Evolutionary conservation across 2,888 invertebrate species (phyloP).

Genomic region (Hydriomena furcata): DNA sequence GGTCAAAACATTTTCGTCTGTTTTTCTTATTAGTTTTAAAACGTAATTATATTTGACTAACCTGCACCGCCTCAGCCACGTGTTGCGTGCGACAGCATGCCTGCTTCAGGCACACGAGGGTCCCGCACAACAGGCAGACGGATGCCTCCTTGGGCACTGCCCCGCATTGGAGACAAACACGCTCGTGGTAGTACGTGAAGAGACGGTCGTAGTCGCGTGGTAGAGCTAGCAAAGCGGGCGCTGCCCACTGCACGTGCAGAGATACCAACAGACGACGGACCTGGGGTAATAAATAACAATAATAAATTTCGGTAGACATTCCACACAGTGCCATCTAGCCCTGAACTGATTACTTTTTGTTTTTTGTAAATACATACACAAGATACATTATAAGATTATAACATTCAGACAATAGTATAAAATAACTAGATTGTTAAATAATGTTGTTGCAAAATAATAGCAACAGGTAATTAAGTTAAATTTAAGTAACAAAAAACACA

Average conservation of each 20-base stretch:
- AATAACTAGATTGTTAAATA: too few relatives aligned
- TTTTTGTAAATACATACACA: too few relatives aligned
- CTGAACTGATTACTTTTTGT: too few relatives aligned
- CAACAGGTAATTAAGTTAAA: too few relatives aligned
- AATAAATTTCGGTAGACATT: background rate
- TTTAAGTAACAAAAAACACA: too few relatives aligned
- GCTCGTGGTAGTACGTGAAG: conserved; percentile 94
- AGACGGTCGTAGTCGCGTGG: conserved; percentile 95
- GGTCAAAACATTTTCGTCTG: too few relatives aligned
- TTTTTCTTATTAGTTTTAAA: too few relatives aligned
- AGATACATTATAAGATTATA: too few relatives aligned
- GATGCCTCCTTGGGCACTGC: conserved; percentile 93
- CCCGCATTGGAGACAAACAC: conserved; percentile 94
- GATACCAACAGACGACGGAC: conserved; percentile 87
- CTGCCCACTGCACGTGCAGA: conserved; percentile 91
- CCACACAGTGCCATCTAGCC: too few relatives aligned
- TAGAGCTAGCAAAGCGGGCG: conserved; percentile 92
- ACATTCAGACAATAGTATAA: too few relatives aligned
- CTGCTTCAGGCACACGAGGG: conserved; percentile 95
- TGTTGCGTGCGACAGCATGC: conserved; percentile 93
- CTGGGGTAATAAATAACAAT: conserved; percentile 35
- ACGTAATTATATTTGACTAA: conserved; percentile 18
- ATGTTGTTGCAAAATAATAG: too few relatives aligned
- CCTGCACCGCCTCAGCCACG: conserved; percentile 92
- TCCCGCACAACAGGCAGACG: conserved; percentile 96